Conservation (phyloP, 1,140 invertebrate genomes). For the Oreohelix idahoensis region DNA sequence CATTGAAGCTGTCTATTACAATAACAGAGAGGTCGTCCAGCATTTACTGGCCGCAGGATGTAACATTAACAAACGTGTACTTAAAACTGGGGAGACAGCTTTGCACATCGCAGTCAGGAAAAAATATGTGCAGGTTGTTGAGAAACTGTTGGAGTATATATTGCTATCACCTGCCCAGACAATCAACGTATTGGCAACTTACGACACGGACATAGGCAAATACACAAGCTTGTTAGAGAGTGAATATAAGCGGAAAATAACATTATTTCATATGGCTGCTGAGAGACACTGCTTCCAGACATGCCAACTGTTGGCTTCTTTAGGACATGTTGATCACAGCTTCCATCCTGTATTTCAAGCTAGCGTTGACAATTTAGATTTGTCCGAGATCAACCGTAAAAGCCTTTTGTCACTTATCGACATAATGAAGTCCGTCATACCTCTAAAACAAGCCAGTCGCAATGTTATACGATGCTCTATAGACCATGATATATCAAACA, state of each 20-base stretch:
- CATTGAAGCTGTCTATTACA: constrained; percentile 72
- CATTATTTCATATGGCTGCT: constrained; percentile 65
- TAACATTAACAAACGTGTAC: constrained; percentile 67
- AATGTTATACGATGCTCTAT: constrained; percentile 60
- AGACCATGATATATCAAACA: constrained; percentile 57
- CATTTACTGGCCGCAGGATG: constrained; percentile 61
- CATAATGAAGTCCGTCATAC: constrained; percentile 57
- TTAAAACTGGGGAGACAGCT: constrained; percentile 70
- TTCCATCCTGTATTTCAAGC: constrained; percentile 56
- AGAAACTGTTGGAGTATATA: constrained; percentile 66
- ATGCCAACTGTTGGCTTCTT: constrained; percentile 62
- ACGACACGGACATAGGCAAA: constrained; percentile 66
- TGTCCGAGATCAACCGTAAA: constrained; percentile 51
- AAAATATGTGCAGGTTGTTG: constrained; percentile 75
- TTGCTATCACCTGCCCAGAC: constrained; percentile 62
- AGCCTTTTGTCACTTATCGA: constrained; percentile 54
- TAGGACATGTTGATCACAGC: constrained; percentile 62
- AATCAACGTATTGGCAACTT: constrained; percentile 63
- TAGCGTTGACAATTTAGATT: constrained; percentile 49
- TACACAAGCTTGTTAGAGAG: constrained; percentile 66
- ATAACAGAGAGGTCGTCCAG: constrained; percentile 66
- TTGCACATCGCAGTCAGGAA: constrained; percentile 75
- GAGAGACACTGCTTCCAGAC: constrained; percentile 68
- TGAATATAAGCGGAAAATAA: constrained; percentile 61
- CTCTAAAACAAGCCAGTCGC: constrained; percentile 60